Evolutionary conservation across 2,888 invertebrate species (phyloP), one percentile per base, ranked within the genome.

Genomic region (Chymomyza fuscimana): DNA sequence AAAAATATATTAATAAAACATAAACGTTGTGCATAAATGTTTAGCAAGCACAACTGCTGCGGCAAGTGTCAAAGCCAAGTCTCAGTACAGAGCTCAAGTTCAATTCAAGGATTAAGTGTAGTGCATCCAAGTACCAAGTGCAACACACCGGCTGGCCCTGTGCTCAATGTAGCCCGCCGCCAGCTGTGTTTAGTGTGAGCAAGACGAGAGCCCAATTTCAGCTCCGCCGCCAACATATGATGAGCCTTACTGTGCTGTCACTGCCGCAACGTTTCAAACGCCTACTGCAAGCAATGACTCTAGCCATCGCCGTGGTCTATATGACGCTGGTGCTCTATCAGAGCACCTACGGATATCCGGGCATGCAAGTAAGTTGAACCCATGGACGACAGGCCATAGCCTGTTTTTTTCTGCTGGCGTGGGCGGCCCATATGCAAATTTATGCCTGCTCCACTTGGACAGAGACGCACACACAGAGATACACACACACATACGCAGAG

Each of bases 231-330:
- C 78, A 70, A 78, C 86, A 88, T 86, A 91, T 90, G 90, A 92
- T 92, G 92, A 91, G 89, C 90, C 89, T 91, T 85, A 89, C 89
- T 89, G 87, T 91, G 88, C 86, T 92, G 90, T 90, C 92, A 89
- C 90, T 92, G 89, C 92, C 92, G 84, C 91, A 91, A 89, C 91
- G 91, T 89, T 91, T 90, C 73, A 92, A 92, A 87, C 91, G 92
- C 87, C 88, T 90, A 80, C 90, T 92, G 76, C 92, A 92, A 92
- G 92, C 91, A 89, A 92, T 92, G 92, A 90, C 91, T 86, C 86
- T 92, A 78, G 90, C 90, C 85, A 89, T 92, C 71, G 91, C 91
- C 77, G 86, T 92, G 65, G 90, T 92, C 86, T 92, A 92, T 73
- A 92, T 90, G 89, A 90, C 90, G 70, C 85, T 92, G 81, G 81